phyloP scores from a whole-genome alignment of 2,888 invertebrate species.

The Thera britannica region DNA sequence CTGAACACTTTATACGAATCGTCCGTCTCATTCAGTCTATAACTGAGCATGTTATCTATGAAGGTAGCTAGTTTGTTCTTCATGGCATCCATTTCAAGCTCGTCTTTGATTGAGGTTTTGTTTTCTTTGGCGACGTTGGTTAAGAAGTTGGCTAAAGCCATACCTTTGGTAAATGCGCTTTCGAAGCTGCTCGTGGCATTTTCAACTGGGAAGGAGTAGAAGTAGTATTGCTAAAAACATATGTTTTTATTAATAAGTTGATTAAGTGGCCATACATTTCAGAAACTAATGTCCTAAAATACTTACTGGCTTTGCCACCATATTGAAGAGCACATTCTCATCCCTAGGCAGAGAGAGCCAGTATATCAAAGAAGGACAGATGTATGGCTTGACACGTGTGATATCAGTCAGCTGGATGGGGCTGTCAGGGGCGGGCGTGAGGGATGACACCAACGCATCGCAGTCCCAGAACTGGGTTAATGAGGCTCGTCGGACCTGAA shows the following conservation, averaged over 20 bases:
- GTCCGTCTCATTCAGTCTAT: conserved; percentile 58
- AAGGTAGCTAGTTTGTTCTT: conserved; percentile 58
- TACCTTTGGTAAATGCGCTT: conserved; percentile 59
- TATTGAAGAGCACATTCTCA: conserved; percentile 73
- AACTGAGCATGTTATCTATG: conserved; percentile 61
- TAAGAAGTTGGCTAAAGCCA: conserved; percentile 53
- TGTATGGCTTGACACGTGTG: conserved; percentile 59
- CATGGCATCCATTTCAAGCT: conserved; percentile 54
- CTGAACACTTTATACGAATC: conserved; percentile 59
- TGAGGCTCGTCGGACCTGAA: conserved; percentile 69
- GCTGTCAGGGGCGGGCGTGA: conserved; percentile 66
- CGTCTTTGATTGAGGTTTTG: conserved; percentile 47
- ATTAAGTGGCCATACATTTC: neutral
- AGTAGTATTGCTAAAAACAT: conserved; percentile 69
- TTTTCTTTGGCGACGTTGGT: conserved; percentile 57
- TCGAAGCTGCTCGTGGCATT: conserved; percentile 66
- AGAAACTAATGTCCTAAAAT: neutral
- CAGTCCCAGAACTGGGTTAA: conserved; percentile 77
- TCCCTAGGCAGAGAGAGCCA: conserved; percentile 78
- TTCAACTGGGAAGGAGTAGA: conserved; percentile 61
- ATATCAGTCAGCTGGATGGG: conserved; percentile 54
- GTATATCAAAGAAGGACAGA: conserved; percentile 76
- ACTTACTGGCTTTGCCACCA: conserved; percentile 78
- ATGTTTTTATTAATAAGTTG: neutral
- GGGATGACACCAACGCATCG: conserved; percentile 61